These are phyloP conservation scores for Azemiops feae DNA, from an alignment of 2,113 vertebrate species.

Conservation along the genomic window DNA sequence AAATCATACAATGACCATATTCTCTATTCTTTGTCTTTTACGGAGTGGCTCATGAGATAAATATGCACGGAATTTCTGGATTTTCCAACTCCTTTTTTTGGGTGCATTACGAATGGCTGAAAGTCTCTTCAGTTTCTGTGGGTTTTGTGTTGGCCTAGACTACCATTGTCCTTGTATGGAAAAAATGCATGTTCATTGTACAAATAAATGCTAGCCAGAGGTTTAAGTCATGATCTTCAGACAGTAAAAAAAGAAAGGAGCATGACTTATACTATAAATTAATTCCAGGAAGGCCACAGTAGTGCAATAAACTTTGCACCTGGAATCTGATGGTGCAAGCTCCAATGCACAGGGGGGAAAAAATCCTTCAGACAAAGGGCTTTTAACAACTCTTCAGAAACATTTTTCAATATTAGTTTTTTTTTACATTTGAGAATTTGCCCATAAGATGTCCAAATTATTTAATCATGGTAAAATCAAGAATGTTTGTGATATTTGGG, in stretches of 20 bases:
- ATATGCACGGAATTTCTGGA: slow-evolving; percentile 60
- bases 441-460: not conserved
- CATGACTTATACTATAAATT: slow-evolving; percentile 38
- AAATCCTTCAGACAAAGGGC: not conserved
- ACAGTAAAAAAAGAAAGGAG: slow-evolving; percentile 63
- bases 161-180: slow-evolving; percentile 60
- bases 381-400: not conserved
- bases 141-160: slow-evolving; percentile 4
- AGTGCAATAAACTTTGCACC: slow-evolving; percentile 11
- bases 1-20: slow-evolving; percentile 35
- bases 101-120: not conserved
- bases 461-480: rapidly evolving
- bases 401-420: rapidly evolving
- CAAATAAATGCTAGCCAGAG: slow-evolving; percentile 42
- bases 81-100: slow-evolving; percentile 46
- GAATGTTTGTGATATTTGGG: rapidly evolving
- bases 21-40: slow-evolving; percentile 48
- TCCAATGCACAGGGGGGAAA: rapidly evolving
- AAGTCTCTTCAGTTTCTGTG: slow-evolving; percentile 31
- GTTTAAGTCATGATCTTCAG: slow-evolving; percentile 51
- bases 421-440: rapidly evolving
- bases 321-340: not conserved
- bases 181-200: slow-evolving; percentile 35
- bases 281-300: slow-evolving; percentile 42
- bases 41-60: slow-evolving; percentile 56